Conservation (phyloP, 1,140 invertebrate species). For the Camponotus vicinus region DNA sequence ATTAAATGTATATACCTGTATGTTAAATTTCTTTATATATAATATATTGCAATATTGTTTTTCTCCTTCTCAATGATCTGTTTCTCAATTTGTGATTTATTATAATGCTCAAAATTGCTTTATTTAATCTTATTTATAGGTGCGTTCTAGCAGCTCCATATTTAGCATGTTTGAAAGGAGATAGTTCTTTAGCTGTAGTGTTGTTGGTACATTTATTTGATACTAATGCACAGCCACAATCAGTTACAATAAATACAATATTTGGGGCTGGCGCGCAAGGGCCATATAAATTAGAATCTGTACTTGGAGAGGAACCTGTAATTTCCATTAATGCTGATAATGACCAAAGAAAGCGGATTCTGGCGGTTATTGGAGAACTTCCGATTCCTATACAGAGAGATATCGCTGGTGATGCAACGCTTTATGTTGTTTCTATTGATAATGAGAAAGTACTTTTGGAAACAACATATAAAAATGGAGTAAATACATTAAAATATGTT, state of each 20-base stretch:
- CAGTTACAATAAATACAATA: conserved; percentile 81
- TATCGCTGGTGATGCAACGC: conserved; percentile 77
- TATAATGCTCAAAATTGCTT: conserved; percentile 48
- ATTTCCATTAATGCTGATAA: conserved; percentile 76
- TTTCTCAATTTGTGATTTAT: conserved; percentile 34
- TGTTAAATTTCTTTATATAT: neutral
- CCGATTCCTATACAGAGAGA: conserved; percentile 73
- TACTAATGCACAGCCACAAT: conserved; percentile 74
- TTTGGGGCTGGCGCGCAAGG: conserved; percentile 82
- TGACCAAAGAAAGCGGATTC: conserved; percentile 75
- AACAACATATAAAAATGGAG: conserved; percentile 80
- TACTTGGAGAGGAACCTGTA: conserved; percentile 76
- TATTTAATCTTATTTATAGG: conserved; percentile 80
- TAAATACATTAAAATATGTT: conserved; percentile 67
- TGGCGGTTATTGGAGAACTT: conserved; percentile 68
- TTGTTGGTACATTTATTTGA: conserved; percentile 82
- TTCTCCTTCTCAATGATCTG: neutral
- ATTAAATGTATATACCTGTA: too few species aligned
- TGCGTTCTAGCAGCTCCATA: conserved; percentile 89
- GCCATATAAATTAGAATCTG: conserved; percentile 78
- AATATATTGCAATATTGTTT: neutral
- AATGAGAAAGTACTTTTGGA: conserved; percentile 81
- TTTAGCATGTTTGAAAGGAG: conserved; percentile 88
- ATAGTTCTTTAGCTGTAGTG: conserved; percentile 80
- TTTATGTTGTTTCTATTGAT: conserved; percentile 77